A percentile compares a stretch with the other conserved stretches of the same genome.
These are phyloP conservation scores for Zhuqinia jingwanae DNA, from an alignment of 2,888 invertebrate species.

Conservation along the genomic window DNA sequence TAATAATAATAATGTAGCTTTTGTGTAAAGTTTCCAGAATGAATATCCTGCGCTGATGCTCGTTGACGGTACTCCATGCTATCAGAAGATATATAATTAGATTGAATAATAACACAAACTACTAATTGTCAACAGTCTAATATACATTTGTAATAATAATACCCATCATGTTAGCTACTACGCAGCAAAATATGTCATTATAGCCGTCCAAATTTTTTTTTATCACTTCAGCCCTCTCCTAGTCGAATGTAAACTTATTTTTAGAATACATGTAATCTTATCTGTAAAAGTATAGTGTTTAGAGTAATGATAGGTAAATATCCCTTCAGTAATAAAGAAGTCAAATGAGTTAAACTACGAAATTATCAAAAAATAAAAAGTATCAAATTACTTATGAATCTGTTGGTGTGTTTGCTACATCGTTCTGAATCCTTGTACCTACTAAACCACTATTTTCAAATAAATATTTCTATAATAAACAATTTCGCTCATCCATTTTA, in stretches of 20 bases:
- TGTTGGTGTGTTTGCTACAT: too few relatives aligned
- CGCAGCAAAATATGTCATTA: not conserved
- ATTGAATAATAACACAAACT: not conserved
- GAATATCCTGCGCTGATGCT: conserved; percentile 24
- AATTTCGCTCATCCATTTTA: too few relatives aligned
- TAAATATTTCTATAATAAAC: too few relatives aligned
- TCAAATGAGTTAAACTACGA: too few relatives aligned
- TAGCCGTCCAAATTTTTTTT: conserved; percentile 27
- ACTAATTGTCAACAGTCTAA: not conserved
- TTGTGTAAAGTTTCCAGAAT: not conserved
- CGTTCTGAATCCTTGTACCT: too few relatives aligned
- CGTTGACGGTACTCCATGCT: conserved; percentile 2
- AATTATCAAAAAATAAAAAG: not conserved
- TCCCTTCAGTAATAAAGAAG: not conserved
- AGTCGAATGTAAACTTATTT: conserved; percentile 30
- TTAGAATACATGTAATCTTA: conserved; percentile 3
- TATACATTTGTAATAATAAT: too few relatives aligned
- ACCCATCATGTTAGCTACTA: too few relatives aligned
- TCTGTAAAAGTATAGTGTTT: not conserved
- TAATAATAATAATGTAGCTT: conserved; percentile 43
- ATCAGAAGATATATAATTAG: not conserved
- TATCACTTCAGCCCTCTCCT: not conserved
- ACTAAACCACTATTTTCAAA: too few relatives aligned
- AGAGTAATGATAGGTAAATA: not conserved
- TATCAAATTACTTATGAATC: too few relatives aligned